Base-by-base conservation (phyloP, 2,113 vertebrate genomes). In the Charadrius vociferus region DNA sequence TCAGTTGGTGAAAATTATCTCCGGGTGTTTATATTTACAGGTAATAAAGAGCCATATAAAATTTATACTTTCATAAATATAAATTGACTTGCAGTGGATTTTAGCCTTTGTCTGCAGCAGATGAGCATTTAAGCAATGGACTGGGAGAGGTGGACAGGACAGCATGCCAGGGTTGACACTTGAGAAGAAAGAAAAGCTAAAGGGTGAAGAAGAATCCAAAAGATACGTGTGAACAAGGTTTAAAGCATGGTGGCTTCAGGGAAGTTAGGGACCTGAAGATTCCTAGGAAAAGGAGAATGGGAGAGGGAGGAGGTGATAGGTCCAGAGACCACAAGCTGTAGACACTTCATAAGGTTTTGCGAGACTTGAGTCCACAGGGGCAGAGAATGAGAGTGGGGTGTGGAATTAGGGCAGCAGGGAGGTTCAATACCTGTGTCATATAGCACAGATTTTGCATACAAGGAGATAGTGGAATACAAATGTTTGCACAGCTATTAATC, bases 201-300 rank as follows among this genome's bases (percentile, higher is more conserved):
- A 62, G 6, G 29, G 16, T 65, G 22, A 59, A 85, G 71, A 74
- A 56, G 39, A 80, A 68, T 39, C 24, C 13, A 17, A 77, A 77
- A 24, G 12, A 14, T 34, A 19, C 0, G 1, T 41, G 19, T 5
- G 2, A 50, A 59, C 9, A 37, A 59, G 26, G 20, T 22, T 77
- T 45, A 37, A 86, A 81, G 59, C 26, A 23, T 1, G 0, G 23
- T 66, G 50, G 34, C 27, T 92, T 78, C 27, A n/a, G 39, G 53
- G 15, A 66, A 29, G 2, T 36, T 32, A 21, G 30, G 53, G 39
- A 86, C 27, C 39, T 77, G 39, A 55, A 52, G 32, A 56, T 73
- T 55, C 45, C 30, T 6, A 22, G 47, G 29, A 65, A 30, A 66
- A 17, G 16, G 37, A 52, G 37, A 78, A 56, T 7, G 23, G 27